phyloP scores from a whole-genome alignment of 2,113 vertebrate species.

The Montifringilla adamsi region DNA sequence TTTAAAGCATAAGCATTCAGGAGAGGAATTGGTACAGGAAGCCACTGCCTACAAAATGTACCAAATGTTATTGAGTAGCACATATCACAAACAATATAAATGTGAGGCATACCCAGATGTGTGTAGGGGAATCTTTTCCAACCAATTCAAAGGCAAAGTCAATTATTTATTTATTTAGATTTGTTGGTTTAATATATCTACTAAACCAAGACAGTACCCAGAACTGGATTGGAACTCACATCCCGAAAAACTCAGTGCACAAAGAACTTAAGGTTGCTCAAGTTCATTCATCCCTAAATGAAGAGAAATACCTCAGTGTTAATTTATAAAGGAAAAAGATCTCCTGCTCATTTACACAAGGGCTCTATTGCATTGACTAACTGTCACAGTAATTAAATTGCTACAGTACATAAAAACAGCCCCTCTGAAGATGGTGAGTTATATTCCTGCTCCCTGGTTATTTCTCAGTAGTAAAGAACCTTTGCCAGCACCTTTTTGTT shows the following conservation, averaged over 20 bases:
- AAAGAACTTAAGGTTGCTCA: neutral
- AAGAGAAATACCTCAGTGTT: neutral
- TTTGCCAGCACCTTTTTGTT: neutral
- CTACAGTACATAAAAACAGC: neutral
- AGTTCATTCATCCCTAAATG: neutral
- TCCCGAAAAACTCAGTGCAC: neutral
- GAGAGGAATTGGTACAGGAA: neutral
- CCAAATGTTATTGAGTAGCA: neutral
- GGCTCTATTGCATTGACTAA: neutral
- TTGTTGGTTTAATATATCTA: neutral
- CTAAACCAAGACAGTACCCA: neutral
- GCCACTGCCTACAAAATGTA: neutral
- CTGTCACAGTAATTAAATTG: neutral
- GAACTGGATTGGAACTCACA: neutral
- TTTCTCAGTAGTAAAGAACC: neutral
- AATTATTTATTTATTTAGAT: neutral
- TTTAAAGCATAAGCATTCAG: neutral
- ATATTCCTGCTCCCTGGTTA: neutral
- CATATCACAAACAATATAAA: neutral
- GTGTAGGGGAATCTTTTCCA: neutral
- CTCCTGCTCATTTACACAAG: neutral
- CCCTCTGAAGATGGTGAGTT: neutral
- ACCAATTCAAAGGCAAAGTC: neutral
- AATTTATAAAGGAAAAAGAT: neutral
- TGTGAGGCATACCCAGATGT: neutral